These are phyloP conservation scores for Aethina tumida DNA, from an alignment of 1,140 invertebrate genomes.

Conservation along the genomic window DNA sequence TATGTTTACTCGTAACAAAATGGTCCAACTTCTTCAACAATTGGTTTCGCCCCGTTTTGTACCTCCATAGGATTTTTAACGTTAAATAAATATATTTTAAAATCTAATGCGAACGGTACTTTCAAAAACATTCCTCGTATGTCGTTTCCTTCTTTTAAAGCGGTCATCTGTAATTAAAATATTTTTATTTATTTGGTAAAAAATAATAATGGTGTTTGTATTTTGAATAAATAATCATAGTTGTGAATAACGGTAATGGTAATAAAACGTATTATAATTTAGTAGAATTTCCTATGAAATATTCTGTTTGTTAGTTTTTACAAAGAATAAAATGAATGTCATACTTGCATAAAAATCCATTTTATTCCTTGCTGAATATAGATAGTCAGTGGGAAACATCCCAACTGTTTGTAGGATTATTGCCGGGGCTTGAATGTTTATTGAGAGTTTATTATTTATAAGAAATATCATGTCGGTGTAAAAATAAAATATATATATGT, in stretches of 20 bases:
- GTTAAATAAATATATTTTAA: slow-evolving; percentile 66
- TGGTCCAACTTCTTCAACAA: slow-evolving; percentile 62
- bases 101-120: slow-evolving; percentile 45
- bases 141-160: slow-evolving; percentile 31
- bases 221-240: not conserved
- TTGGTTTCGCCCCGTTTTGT: slow-evolving; percentile 37
- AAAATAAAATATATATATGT: too few relatives aligned
- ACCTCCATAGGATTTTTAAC: slow-evolving; percentile 59
- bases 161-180: slow-evolving; percentile 19
- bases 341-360: too few relatives aligned
- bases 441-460: too few relatives aligned
- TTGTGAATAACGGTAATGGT: not conserved
- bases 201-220: not conserved
- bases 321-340: too few relatives aligned
- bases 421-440: too few relatives aligned
- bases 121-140: slow-evolving; percentile 44
- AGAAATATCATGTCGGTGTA: too few relatives aligned
- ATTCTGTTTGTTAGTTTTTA: too few relatives aligned
- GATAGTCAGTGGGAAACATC: too few relatives aligned
- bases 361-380: too few relatives aligned
- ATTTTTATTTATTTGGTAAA: not conserved
- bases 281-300: not conserved
- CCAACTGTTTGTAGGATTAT: too few relatives aligned
- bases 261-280: not conserved
- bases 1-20: slow-evolving; percentile 68